phyloP scores from a whole-genome alignment of 1,140 invertebrate species.

The Drosophila arawakana region DNA sequence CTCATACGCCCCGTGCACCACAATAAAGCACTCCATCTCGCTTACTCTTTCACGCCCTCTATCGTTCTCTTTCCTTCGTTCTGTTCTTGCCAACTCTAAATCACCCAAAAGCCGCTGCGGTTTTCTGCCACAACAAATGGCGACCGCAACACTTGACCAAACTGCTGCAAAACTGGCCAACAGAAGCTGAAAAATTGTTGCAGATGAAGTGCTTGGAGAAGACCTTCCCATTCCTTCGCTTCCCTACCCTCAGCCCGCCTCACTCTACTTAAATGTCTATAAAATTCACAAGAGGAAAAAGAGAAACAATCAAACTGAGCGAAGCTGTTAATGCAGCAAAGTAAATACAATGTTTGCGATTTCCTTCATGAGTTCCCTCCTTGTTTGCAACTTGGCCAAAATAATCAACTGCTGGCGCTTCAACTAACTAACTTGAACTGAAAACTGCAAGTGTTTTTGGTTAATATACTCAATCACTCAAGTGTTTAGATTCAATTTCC shows the following conservation, averaged over 20 bases:
- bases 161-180: slow-evolving; percentile 44
- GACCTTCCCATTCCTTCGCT: not conserved
- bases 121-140: slow-evolving; percentile 75
- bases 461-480: not conserved
- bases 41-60: not conserved
- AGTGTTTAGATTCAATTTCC: slow-evolving; percentile 26
- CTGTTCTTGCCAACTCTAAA: slow-evolving; percentile 55
- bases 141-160: slow-evolving; percentile 73
- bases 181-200: slow-evolving; percentile 29
- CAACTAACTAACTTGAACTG: not conserved
- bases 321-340: slow-evolving; percentile 50
- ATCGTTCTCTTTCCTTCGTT: not conserved
- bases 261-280: not conserved
- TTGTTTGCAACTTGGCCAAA: slow-evolving; percentile 15
- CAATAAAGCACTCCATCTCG: not conserved
- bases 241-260: not conserved
- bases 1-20: slow-evolving; percentile 68
- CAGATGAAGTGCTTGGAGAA: slow-evolving; percentile 21
- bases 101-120: slow-evolving; percentile 67
- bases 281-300: slow-evolving; percentile 1
- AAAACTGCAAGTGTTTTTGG: not conserved
- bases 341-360: slow-evolving; percentile 35
- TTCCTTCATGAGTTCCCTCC: not conserved
- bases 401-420: slow-evolving; percentile 5
- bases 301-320: slow-evolving; percentile 46